Conservation (phyloP, 2,113 vertebrate species). For the Thalassoma bifasciatum region DNA sequence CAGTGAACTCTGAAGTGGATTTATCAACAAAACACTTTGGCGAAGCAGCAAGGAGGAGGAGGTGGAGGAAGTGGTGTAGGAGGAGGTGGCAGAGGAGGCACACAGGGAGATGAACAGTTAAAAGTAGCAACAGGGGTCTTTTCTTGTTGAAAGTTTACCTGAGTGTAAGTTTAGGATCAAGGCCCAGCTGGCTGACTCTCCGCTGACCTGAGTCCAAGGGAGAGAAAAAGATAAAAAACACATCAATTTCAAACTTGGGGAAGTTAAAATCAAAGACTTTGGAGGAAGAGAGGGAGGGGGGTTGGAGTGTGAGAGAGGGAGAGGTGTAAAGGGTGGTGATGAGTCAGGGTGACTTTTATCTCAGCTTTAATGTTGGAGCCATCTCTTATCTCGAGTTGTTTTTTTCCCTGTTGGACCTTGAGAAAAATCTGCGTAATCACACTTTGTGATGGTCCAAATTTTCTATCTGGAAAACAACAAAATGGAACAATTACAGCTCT, state of each 20-base stretch:
- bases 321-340: conserved; percentile 1
- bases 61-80: conserved; percentile 5
- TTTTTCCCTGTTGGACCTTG: not conserved
- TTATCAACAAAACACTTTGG: conserved; percentile 69
- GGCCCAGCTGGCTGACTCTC: conserved; percentile 42
- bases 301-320: not conserved
- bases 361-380: not conserved
- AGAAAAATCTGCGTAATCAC: not conserved
- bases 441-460: not conserved
- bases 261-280: conserved; percentile 32
- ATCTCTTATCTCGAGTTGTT: not conserved
- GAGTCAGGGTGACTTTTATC: conserved; percentile 34
- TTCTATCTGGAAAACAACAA: not conserved
- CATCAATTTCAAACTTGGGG: conserved; percentile 31
- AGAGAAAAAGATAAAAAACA: conserved; percentile 24
- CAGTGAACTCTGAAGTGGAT: conserved; percentile 40
- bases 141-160: conserved; percentile 69
- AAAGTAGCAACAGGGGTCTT: conserved; percentile 66
- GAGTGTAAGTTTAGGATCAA: conserved; percentile 54
- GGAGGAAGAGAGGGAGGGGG: not conserved
- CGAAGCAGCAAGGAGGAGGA: conserved; percentile 15
- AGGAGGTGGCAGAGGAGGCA: not conserved
- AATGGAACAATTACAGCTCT: not conserved
- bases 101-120: conserved; percentile 50
- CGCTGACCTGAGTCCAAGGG: conserved; percentile 34